Conservation (phyloP, 2,797 vertebrate species). For the Caiman crocodilus region DNA sequence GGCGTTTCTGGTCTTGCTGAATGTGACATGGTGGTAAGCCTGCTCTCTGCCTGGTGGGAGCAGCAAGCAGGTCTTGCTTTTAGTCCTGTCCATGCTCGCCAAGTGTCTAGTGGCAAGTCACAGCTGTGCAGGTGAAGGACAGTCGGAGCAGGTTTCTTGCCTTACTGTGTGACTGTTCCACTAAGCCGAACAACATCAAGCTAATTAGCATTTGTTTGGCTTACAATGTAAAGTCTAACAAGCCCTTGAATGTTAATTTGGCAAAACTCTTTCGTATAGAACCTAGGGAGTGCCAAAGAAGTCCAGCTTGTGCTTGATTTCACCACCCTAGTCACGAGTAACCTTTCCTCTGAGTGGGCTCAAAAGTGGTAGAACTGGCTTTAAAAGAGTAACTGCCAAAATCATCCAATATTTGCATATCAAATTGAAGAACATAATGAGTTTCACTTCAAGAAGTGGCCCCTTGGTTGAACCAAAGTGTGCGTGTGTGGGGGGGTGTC, state of each 20-base stretch:
- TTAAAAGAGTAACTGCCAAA: not conserved
- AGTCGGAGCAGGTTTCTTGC: no score
- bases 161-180: no score
- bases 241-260: not conserved
- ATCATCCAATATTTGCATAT: not conserved
- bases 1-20: no score
- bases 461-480: not conserved
- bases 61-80: no score
- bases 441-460: not conserved
- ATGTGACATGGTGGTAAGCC: no score
- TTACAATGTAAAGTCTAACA: no score
- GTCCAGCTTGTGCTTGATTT: not conserved
- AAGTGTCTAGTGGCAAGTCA: no score
- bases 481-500: not conserved
- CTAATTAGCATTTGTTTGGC: no score
- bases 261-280: not conserved
- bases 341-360: not conserved
- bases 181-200: no score
- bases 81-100: no score
- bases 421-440: not conserved
- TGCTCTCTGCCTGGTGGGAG: no score
- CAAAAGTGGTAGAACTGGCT: not conserved
- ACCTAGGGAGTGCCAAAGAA: not conserved
- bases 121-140: no score
- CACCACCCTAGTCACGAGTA: not conserved